Percentiles rank a stretch among this genome's conserved stretches.
Evolutionary conservation across 1,140 invertebrate species (phyloP).

Genomic region (Manduca sexta): DNA sequence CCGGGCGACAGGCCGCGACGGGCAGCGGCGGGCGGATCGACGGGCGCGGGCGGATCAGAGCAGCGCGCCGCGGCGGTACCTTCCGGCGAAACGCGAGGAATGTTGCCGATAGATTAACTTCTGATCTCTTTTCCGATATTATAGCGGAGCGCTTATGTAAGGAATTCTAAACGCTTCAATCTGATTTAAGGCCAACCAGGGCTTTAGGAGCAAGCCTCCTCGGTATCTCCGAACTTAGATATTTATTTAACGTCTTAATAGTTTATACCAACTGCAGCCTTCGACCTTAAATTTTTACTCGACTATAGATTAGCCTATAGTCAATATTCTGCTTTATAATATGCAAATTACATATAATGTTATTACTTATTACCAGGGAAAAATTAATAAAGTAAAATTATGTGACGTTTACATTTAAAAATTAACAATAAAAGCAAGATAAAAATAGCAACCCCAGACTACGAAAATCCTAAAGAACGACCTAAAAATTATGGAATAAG

Average conservation of each 20-base stretch:
- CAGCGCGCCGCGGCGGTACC: constrained; percentile 41
- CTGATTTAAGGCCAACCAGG: constrained; percentile 49
- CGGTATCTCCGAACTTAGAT: constrained; percentile 22
- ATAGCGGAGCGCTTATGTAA: constrained; percentile 61
- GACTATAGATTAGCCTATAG: no score
- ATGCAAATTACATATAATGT: no score
- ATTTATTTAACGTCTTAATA: constrained; percentile 11
- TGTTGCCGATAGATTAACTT: constrained; percentile 72
- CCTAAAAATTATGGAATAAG: no score
- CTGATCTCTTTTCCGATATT: constrained; percentile 72
- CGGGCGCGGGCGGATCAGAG: constrained; percentile 21
- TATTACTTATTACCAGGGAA: no score
- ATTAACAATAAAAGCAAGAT: no score
- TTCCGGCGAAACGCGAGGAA: constrained; percentile 68
- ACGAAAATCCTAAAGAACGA: no score
- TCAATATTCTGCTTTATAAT: no score
- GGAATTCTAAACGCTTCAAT: constrained; percentile 65
- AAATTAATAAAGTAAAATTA: no score
- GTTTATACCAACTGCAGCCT: not conserved
- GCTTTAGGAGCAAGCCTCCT: constrained; percentile 29
- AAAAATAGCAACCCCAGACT: no score
- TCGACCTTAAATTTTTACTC: no score
- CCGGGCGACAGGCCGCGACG: no score
- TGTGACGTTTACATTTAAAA: no score
- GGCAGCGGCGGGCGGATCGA: constrained; percentile 28